A percentile compares a stretch with the other conserved stretches of the same genome.
Conservation (phyloP, 2,888 invertebrate species). For the Andrena fulva region DNA sequence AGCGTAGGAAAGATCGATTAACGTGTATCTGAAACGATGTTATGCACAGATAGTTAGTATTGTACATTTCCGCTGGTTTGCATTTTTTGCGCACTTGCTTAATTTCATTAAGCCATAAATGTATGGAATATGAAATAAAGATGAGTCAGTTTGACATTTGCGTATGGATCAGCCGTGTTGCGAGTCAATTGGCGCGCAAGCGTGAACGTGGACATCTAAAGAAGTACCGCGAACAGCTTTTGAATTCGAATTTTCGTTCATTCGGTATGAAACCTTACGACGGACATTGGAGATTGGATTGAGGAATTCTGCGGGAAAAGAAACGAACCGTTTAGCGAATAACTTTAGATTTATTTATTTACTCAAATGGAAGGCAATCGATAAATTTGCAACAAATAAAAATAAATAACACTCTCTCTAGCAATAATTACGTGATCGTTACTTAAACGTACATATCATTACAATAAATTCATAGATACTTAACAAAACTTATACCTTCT, state of each 20-base stretch:
- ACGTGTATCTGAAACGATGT: not conserved
- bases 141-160: conserved; percentile 12
- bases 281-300: not conserved
- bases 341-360: conserved; percentile 83
- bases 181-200: not conserved
- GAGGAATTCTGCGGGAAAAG: not conserved
- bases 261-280: not conserved
- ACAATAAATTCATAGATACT: conserved; percentile 81
- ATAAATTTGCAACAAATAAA: conserved; percentile 85
- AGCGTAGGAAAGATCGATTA: not conserved
- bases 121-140: not conserved
- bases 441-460: conserved; percentile 79
- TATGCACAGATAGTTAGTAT: not conserved
- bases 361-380: conserved; percentile 85
- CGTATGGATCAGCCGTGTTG: not conserved
- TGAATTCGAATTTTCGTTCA: too few relatives aligned
- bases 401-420: conserved; percentile 85
- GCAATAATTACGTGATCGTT: conserved; percentile 82
- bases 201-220: not conserved
- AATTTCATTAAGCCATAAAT: not conserved
- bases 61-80: not conserved
- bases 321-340: conserved; percentile 52
- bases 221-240: not conserved
- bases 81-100: not conserved
- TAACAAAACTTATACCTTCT: conserved; percentile 77